A percentile compares a stretch with the other conserved stretches of the same genome.
Conservation (phyloP, 2,888 invertebrate species). For the Urechis unicinctus region DNA sequence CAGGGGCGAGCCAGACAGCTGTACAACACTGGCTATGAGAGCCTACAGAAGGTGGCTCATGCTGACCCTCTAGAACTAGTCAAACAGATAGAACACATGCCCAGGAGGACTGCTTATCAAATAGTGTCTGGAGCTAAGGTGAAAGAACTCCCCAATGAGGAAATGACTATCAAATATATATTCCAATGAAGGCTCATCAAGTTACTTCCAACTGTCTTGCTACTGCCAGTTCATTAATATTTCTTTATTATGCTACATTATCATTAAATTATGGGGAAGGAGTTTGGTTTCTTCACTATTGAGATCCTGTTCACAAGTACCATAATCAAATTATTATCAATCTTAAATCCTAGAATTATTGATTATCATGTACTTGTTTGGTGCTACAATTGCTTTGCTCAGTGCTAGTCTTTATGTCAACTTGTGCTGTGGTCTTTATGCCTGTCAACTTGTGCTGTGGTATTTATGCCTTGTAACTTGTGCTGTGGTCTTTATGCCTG, state of each 20-base stretch:
- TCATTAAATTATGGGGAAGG: too few species aligned
- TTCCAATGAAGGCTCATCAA: background rate
- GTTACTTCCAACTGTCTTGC: background rate
- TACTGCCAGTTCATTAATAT: background rate
- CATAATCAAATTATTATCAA: too few species aligned
- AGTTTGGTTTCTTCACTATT: too few species aligned
- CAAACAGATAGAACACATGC: slow-evolving; percentile 64
- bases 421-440: too few species aligned
- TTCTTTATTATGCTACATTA: background rate
- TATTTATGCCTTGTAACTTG: too few species aligned
- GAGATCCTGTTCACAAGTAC: too few species aligned
- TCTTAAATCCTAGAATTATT: too few species aligned
- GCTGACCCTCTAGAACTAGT: slow-evolving; percentile 63
- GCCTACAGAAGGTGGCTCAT: slow-evolving; percentile 69
- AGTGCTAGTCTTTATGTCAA: too few species aligned
- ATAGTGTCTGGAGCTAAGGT: slow-evolving; percentile 81
- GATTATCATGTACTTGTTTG: too few species aligned
- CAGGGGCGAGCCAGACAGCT: slow-evolving; percentile 80
- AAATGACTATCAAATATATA: background rate
- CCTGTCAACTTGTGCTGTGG: too few species aligned
- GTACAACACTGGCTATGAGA: slow-evolving; percentile 73
- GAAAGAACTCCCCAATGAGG: background rate
- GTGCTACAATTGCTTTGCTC: too few species aligned
- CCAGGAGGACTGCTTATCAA: slow-evolving; percentile 67
- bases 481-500: too few species aligned